These are phyloP conservation scores for Valencia hispanica DNA, from an alignment of 2,797 vertebrate genomes.

Conservation along the genomic window DNA sequence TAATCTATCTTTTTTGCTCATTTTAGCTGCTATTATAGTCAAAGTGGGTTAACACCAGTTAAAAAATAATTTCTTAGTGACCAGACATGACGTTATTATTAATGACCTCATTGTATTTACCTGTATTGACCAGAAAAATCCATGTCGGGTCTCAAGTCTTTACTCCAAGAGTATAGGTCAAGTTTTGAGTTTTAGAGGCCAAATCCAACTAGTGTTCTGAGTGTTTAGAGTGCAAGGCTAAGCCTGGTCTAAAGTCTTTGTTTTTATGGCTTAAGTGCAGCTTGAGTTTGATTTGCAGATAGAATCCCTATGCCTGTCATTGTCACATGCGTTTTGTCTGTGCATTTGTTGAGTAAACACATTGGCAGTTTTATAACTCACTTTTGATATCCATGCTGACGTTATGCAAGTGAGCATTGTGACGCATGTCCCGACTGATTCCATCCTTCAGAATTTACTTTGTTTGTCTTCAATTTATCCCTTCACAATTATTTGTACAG, in stretches of 20 bases:
- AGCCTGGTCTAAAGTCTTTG: neutral
- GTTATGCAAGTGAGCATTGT: slow-evolving; percentile 20
- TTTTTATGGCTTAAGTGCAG: neutral
- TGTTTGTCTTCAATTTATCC: slow-evolving; percentile 7
- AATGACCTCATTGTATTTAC: too few relatives aligned
- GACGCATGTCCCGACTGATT: slow-evolving; percentile 20
- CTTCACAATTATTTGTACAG: slow-evolving; percentile 9
- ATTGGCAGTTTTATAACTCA: slow-evolving; percentile 39
- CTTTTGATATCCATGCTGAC: slow-evolving; percentile 22
- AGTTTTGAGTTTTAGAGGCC: neutral
- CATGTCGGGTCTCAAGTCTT: too few relatives aligned
- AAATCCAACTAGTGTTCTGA: neutral
- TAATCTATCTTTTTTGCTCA: neutral
- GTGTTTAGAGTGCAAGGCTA: neutral
- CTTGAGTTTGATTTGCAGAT: neutral
- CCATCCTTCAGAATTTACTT: slow-evolving; percentile 12
- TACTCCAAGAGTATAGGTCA: neutral
- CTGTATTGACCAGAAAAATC: too few relatives aligned
- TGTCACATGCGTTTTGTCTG: slow-evolving; percentile 14
- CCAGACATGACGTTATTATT: neutral
- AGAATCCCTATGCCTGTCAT: slow-evolving; percentile 6
- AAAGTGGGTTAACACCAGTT: neutral
- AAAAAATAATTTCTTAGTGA: neutral
- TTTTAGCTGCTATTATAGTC: neutral
- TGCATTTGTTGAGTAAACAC: slow-evolving; percentile 56